Evolutionary conservation across 2,113 vertebrate species (phyloP).

Genomic region (Hydropotes inermis): DNA sequence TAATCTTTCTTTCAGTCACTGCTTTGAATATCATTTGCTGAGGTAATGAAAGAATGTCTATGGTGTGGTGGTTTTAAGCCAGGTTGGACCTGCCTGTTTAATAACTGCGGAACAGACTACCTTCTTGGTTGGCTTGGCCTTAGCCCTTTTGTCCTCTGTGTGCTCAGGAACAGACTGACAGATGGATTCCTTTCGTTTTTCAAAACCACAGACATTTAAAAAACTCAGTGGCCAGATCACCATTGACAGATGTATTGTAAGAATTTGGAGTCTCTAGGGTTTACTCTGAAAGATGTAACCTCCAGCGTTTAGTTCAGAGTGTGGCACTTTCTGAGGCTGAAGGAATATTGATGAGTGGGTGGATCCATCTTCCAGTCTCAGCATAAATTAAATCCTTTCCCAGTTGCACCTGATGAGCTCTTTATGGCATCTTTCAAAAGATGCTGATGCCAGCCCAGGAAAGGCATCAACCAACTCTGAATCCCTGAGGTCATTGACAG

Average conservation of each 20-base stretch:
- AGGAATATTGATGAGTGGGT: background rate
- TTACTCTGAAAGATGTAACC: background rate
- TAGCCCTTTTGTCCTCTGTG: background rate
- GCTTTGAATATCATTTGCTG: background rate
- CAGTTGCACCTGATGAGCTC: background rate
- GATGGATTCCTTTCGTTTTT: background rate
- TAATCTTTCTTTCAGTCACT: background rate
- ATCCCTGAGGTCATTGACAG: background rate
- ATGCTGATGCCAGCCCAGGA: background rate
- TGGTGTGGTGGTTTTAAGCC: background rate
- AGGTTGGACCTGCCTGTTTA: background rate
- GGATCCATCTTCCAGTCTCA: background rate
- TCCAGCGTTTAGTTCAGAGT: background rate
- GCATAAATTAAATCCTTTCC: background rate
- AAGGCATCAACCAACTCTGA: background rate
- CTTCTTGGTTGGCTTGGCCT: background rate
- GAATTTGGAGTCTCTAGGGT: background rate
- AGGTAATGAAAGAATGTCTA: background rate
- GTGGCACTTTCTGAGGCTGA: background rate
- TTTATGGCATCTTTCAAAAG: background rate
- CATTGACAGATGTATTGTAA: constrained; percentile 1
- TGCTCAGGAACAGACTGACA: background rate
- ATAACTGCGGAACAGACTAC: background rate
- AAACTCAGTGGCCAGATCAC: background rate
- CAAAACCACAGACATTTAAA: background rate